These are phyloP conservation scores for Buteo buteo DNA, from an alignment of 2,113 vertebrate species.

Conservation along the genomic window DNA sequence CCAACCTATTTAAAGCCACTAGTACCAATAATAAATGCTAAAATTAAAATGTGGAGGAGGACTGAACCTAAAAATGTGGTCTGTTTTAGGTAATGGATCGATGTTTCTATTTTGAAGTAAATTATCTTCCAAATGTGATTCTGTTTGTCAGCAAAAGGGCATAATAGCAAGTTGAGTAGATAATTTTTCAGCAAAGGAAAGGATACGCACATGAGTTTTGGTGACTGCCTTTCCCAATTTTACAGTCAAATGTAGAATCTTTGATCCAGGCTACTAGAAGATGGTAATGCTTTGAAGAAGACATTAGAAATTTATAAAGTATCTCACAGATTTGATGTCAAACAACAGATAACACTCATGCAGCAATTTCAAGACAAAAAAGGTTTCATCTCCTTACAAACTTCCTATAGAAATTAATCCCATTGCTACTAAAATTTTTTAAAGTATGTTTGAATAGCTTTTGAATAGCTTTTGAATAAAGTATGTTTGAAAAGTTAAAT, in stretches of 20 bases:
- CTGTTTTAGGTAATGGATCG: neutral
- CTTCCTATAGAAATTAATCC: neutral
- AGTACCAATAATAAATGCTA: neutral
- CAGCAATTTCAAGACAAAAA: neutral
- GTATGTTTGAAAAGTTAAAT: neutral
- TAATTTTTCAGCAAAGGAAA: neutral
- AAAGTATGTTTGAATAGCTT: neutral
- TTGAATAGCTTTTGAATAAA: too few relatives aligned
- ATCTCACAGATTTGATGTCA: neutral
- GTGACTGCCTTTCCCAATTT: neutral
- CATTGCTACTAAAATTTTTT: neutral
- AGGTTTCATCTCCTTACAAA: neutral
- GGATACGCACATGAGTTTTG: neutral
- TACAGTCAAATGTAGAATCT: neutral
- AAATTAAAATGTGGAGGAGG: neutral
- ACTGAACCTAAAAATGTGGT: neutral
- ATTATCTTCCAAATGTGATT: neutral
- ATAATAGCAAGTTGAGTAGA: neutral
- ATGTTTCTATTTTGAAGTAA: neutral
- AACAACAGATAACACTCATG: neutral
- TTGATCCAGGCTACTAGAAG: neutral
- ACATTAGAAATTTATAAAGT: neutral
- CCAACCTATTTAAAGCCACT: slow-evolving; percentile 1
- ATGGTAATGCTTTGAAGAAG: neutral
- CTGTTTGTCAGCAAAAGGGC: neutral